A percentile compares a stretch with the other conserved stretches of the same genome.
These are phyloP conservation scores for Odontophorus gujanensis DNA, from an alignment of 2,113 vertebrate species.

Conservation along the genomic window DNA sequence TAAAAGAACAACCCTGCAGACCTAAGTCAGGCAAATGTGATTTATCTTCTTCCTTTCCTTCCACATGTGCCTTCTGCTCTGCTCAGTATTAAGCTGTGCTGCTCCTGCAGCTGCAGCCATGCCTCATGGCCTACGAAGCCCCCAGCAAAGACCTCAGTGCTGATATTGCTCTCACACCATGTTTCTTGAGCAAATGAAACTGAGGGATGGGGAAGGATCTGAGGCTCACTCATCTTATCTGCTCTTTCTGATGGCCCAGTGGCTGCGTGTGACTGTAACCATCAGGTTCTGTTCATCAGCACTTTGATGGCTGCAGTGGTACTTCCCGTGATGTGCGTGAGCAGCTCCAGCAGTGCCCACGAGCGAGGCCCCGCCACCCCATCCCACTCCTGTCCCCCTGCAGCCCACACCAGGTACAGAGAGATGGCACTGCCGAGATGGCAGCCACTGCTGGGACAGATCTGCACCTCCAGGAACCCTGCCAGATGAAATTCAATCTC, in stretches of 20 bases:
- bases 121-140: not conserved
- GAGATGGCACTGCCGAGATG: not conserved
- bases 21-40: not conserved
- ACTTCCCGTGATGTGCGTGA: not conserved
- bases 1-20: not conserved
- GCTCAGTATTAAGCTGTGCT: not conserved
- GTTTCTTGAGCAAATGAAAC: too few relatives aligned
- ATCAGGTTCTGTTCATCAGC: not conserved
- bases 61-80: not conserved
- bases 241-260: not conserved
- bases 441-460: not conserved
- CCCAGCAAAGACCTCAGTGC: not conserved
- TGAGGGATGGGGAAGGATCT: not conserved
- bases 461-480: not conserved
- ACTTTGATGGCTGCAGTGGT: too few relatives aligned
- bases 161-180: too few relatives aligned
- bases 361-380: not conserved
- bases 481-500: not conserved
- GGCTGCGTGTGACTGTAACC: accelerated
- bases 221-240: not conserved
- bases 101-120: not conserved
- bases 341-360: too few relatives aligned
- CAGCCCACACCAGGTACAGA: not conserved
- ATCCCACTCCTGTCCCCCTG: not conserved
- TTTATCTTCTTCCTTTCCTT: not conserved